A percentile compares a stretch with the other conserved stretches of the same genome.
These are phyloP conservation scores for Oscarella lobularis DNA, from an alignment of 37 sponge, comb jelly and placozoan genomes.

Conservation along the genomic window DNA sequence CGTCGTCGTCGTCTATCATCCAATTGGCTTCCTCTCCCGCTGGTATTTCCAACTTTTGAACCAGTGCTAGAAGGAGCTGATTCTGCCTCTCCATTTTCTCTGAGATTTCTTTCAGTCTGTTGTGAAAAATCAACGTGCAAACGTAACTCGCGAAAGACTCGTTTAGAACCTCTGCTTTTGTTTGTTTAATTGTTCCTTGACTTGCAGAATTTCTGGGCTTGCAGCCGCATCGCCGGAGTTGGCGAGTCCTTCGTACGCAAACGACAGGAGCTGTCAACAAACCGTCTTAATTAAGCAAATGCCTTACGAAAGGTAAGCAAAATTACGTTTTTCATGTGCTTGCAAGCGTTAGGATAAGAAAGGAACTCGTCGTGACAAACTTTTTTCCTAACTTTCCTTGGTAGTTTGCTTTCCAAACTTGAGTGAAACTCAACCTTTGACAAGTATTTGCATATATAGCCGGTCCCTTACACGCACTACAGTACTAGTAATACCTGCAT, in stretches of 20 bases:
- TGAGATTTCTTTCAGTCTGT: background rate
- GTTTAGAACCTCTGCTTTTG: background rate
- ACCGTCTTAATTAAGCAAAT: too few relatives aligned
- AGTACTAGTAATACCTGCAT: slow-evolving; percentile 4
- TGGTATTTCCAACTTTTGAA: background rate
- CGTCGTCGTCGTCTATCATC: too few relatives aligned
- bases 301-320: too few relatives aligned
- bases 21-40: background rate
- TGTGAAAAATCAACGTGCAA: background rate
- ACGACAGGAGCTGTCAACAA: too few relatives aligned
- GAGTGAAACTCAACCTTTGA: background rate
- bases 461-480: background rate
- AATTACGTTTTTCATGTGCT: too few relatives aligned
- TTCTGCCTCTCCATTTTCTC: background rate
- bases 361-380: background rate
- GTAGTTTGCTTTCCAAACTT: background rate
- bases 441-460: slow-evolving; percentile 7
- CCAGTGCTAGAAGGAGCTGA: background rate
- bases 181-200: background rate
- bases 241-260: too few relatives aligned
- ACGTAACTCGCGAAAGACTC: too few relatives aligned
- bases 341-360: too few relatives aligned
- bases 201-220: background rate
- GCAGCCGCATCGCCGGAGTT: too few relatives aligned
- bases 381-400: background rate